These are phyloP conservation scores for Malurus alboscapulatus DNA, from an alignment of 2,113 vertebrate species.

Conservation along the genomic window DNA sequence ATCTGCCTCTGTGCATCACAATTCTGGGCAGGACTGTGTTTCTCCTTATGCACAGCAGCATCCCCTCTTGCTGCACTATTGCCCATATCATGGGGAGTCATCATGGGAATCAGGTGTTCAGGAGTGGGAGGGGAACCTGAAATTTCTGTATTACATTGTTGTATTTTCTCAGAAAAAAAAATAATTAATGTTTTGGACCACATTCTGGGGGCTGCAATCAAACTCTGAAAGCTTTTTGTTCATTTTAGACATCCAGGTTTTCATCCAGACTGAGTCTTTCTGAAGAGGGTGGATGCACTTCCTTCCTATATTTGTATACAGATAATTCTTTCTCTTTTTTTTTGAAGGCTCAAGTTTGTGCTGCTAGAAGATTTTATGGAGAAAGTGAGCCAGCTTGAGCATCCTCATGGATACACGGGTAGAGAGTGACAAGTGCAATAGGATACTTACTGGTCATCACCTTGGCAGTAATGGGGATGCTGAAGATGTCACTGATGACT, in stretches of 20 bases:
- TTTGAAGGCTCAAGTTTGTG: background rate
- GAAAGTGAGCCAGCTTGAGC: background rate
- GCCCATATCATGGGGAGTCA: fast-evolving
- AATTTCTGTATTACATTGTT: background rate
- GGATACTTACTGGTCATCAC: slow-evolving; percentile 90
- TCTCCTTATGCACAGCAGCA: background rate
- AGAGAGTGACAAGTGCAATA: background rate
- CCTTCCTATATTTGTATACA: background rate
- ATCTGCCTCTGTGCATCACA: fast-evolving
- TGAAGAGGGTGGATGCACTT: background rate
- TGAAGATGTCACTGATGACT: slow-evolving; percentile 87
- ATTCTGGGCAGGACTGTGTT: background rate
- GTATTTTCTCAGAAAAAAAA: background rate
- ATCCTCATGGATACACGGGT: background rate
- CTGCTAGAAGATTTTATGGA: background rate
- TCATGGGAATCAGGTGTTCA: fast-evolving
- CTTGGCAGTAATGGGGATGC: slow-evolving; percentile 81
- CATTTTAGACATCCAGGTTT: background rate
- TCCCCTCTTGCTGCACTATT: background rate
- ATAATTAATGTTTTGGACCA: background rate
- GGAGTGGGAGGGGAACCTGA: background rate
- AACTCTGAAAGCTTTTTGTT: background rate
- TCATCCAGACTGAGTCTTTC: background rate
- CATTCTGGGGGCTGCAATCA: background rate
- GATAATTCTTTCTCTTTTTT: too few species aligned